phyloP scores from a whole-genome alignment of 2,888 invertebrate genomes.

The Eudasyphora cyanicolor region DNA sequence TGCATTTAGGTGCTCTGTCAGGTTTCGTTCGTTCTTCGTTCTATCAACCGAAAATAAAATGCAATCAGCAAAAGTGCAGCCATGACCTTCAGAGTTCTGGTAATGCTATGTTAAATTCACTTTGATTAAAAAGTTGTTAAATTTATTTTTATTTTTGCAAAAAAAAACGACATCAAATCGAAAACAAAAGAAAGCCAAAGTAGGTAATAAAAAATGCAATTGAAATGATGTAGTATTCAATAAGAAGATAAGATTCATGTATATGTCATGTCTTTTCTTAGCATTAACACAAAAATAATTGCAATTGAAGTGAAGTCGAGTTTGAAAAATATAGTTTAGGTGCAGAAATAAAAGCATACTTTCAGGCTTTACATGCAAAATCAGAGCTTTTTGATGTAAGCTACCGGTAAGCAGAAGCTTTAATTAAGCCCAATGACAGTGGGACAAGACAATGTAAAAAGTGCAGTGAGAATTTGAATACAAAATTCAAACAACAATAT shows the following conservation, averaged over 20 bases:
- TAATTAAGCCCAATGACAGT: background rate
- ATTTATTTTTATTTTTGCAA: background rate
- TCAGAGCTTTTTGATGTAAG: background rate
- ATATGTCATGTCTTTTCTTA: background rate
- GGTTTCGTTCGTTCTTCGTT: background rate
- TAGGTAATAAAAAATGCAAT: background rate
- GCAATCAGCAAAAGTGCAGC: slow-evolving; percentile 36
- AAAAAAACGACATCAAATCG: background rate
- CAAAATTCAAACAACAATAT: too few relatives aligned
- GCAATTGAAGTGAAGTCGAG: background rate
- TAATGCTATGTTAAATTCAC: background rate
- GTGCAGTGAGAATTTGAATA: too few relatives aligned
- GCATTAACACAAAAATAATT: background rate
- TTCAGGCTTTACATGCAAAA: background rate
- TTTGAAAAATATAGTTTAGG: background rate
- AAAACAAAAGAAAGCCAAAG: background rate
- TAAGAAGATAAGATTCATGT: background rate
- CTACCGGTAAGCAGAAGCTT: slow-evolving; percentile 6
- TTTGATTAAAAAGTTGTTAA: background rate
- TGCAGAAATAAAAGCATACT: slow-evolving; percentile 12
- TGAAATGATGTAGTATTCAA: background rate
- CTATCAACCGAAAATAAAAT: background rate
- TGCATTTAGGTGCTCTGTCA: background rate
- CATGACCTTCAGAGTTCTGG: slow-evolving; percentile 50
- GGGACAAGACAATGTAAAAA: too few relatives aligned